Base-by-base conservation (phyloP, 2,113 vertebrate genomes). In the Otolemur garnettii region DNA sequence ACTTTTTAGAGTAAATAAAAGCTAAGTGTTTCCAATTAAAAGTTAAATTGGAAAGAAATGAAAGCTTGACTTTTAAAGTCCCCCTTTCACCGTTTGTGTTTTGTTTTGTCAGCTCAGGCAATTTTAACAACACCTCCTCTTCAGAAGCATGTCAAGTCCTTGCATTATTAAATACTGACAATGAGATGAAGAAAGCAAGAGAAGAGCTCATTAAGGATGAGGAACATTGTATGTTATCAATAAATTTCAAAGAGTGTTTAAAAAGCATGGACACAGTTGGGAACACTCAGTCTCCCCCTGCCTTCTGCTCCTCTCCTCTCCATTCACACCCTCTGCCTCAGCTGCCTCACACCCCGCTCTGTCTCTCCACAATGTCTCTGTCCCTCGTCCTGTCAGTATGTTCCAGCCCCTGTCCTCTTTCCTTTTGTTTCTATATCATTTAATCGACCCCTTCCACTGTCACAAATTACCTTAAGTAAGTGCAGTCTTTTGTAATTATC, bases 1-100 rank as follows among this genome's bases (percentile, higher is more conserved):
- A 68, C 5, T 89, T 50, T 59, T 53, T 57, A 87, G 88, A 96
- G 66, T 83, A 97, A 95, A 94, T 87, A 96, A 82, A 94, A 95
- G 12, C 12, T 45, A 78, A 50, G 45, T 72, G 90, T 95, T 97
- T 92, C 91, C 90, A 96, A 95, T 91, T 78, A 97, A 97, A 98
- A 93, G 35, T 97, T 17, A 72, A 91, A 18, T 93, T 94, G 83
- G 17, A 53, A 13, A 93, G 86, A 97, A 93, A 69, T 33, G 91
- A 96, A 90, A 60, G 7, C 8, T 55, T 72, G 30, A 53, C 12
- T 92, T 97, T 96, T 94, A 77, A 85, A 94, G 96, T 64, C 85
- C 84, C 93, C 90, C 90, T 97, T 90, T 74, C 60, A 5, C 33
- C 22, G 69, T 95, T 96, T 80, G 0, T 0, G 19, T 95, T 98